Evolutionary conservation across 2,888 invertebrate genomes (phyloP), one percentile per base, ranked within the genome.

Genomic region (Tryphoninae sp.): DNA sequence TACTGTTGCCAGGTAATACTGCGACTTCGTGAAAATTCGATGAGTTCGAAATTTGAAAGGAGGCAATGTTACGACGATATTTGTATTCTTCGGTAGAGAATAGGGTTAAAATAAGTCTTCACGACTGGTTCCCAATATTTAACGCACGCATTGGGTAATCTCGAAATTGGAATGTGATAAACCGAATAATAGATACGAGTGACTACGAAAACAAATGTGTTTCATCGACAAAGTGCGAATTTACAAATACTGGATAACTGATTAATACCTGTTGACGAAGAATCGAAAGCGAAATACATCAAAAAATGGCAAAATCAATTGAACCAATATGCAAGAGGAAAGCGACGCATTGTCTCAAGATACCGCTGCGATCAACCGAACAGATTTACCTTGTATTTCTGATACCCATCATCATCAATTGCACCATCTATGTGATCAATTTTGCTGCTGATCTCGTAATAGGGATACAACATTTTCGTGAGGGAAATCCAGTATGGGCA

Each of bases 371-470:
- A 78, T 88, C 92, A 13, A 92, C 89, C 16, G 93, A 93, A 86
- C 92, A 94, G 85, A 92, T 93, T 77, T 91, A 92, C 85, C 85
- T 93, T n/a, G 91, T 93, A 81, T 93, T 93, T 86, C 89, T 95
- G 61, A 87, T 95, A 49, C 95, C 95, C 64, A 92, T 93, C 2
- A 82, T 94, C n/a, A 86, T 94, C 49, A 94, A 94, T 11, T 93
- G 95, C 59, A 83, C 94, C 1, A 90, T 96, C 40, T 97, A 95
- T 86, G 92, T 96, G 49, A 92, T 95, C 2, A 93, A 96, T 71
- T 94, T 96, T 53, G 94, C 95, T 19, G 94, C 94, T 58, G 96
- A 96, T 89, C 89, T 95, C 42, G 94, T 95, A 0, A 93, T 96
- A 1, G 93, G 95, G 68, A 93, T 93, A 82, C 94, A 95, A 88